Evolutionary conservation across 2,113 vertebrate species (phyloP).

Genomic region (Empidonax alnorum): DNA sequence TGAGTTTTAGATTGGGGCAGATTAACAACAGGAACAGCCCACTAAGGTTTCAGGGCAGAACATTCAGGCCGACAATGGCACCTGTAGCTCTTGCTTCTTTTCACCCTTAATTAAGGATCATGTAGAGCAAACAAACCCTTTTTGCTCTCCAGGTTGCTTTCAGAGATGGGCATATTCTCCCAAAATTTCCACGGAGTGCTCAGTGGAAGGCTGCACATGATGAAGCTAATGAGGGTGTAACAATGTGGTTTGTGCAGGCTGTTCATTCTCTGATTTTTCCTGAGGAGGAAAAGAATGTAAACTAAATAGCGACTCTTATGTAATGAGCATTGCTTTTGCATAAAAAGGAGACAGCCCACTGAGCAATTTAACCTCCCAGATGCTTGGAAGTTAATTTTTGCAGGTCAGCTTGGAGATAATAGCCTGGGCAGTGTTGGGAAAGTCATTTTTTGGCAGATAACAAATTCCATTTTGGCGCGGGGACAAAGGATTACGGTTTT

Average conservation of each 20-base stretch:
- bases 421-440: constrained; percentile 57
- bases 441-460: constrained; percentile 62
- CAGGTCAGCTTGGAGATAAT: constrained; percentile 67
- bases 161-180: not conserved
- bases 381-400: constrained; percentile 30
- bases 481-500: constrained; percentile 46
- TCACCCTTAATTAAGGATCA: not conserved
- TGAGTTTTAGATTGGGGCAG: not conserved
- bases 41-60: not conserved
- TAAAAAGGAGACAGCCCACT: not conserved
- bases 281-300: not conserved
- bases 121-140: not conserved
- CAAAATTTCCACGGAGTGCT: not conserved
- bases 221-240: not conserved
- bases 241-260: not conserved
- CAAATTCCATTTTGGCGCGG: constrained; percentile 25
- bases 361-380: constrained; percentile 38
- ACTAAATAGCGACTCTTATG: not conserved
- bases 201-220: not conserved
- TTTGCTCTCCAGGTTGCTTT: not conserved
- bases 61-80: not conserved
- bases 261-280: not conserved
- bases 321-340: not conserved
- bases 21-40: not conserved
- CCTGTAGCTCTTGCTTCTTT: not conserved